Evolutionary conservation across 1,140 invertebrate genomes (phyloP).

Genomic region (Microplitis mediator): DNA sequence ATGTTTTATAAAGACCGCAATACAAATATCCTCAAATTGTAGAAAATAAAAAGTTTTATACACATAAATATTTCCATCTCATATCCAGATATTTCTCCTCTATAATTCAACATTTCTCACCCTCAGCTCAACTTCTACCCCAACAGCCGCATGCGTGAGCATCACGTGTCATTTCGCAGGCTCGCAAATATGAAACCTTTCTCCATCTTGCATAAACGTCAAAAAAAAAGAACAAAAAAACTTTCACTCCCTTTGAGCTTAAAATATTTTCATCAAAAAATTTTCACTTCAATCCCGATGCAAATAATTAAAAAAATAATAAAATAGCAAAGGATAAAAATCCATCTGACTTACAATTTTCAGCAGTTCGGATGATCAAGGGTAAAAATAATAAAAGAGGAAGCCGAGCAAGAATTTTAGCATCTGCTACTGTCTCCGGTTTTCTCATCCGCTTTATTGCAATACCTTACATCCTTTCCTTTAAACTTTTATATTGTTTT

Average conservation of each 20-base stretch:
- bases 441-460: constrained; percentile 35
- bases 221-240: neutral
- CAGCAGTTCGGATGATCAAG: too few species aligned
- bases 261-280: neutral
- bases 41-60: too few species aligned
- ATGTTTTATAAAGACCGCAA: too few species aligned
- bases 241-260: neutral
- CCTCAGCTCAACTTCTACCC: constrained; percentile 28
- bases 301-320: too few species aligned
- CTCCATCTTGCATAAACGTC: neutral
- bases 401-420: constrained; percentile 27
- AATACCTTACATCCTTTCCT: neutral
- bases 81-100: too few species aligned
- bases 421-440: constrained; percentile 33
- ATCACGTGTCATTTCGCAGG: constrained; percentile 43
- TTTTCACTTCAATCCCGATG: neutral
- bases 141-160: constrained; percentile 32
- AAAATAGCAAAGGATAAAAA: too few species aligned
- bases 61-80: too few species aligned
- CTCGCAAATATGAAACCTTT: constrained; percentile 19
- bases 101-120: too few species aligned
- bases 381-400: neutral
- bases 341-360: too few species aligned
- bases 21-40: too few species aligned
- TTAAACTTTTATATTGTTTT: too few species aligned